phyloP scores from a whole-genome alignment of 2,797 vertebrate genomes.

The Crenichthys baileyi region DNA sequence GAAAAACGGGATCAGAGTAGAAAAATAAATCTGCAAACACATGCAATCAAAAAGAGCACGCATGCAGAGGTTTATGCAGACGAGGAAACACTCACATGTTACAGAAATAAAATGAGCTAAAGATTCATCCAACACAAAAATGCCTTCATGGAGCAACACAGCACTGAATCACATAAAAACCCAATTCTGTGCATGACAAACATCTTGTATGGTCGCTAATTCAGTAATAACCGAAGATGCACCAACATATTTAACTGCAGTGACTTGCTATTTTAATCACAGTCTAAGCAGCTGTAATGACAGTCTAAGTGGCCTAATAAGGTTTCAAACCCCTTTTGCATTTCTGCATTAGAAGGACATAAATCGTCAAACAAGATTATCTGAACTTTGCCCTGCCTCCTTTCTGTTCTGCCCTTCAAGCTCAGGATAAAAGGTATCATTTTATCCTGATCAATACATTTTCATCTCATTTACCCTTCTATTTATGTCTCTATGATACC shows the following conservation, averaged over 20 bases:
- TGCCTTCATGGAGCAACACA: conserved; percentile 3
- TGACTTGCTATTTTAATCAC: conserved; percentile 15
- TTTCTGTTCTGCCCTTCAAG: conserved; percentile 12
- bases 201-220: not conserved
- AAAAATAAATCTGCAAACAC: conserved; percentile 33
- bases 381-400: not conserved
- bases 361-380: conserved; percentile 38
- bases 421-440: conserved; percentile 40
- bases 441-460: conserved; percentile 46
- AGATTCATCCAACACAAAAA: conserved; percentile 27
- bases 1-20: conserved; percentile 38
- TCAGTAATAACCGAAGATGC: conserved; percentile 9
- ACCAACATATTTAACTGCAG: conserved; percentile 13
- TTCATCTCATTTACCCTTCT: conserved; percentile 46
- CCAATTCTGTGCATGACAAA: conserved; percentile 8
- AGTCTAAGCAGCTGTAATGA: conserved; percentile 12
- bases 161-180: conserved; percentile 9
- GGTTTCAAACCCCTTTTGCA: conserved; percentile 18
- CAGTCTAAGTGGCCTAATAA: conserved; percentile 30
- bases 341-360: conserved; percentile 31
- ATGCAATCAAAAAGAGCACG: conserved; percentile 39
- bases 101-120: conserved; percentile 49
- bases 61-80: conserved; percentile 34
- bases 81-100: conserved; percentile 36
- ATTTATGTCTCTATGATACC: conserved; percentile 54